Conservation (phyloP, 64 coral and sea anemone species). For the Acropora tenuis region DNA sequence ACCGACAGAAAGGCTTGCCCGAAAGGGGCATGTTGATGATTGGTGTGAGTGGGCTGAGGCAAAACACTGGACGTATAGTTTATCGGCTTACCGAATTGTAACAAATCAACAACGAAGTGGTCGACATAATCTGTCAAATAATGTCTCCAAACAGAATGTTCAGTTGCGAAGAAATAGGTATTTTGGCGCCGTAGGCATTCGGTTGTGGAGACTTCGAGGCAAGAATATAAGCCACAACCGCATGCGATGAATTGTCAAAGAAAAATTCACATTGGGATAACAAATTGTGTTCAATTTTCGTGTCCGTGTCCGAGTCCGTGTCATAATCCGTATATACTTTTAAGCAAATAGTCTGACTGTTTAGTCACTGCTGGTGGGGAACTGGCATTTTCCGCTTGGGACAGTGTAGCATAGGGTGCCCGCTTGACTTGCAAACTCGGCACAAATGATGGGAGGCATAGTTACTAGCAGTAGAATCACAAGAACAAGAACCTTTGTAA, state of each 20-base stretch:
- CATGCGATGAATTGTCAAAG: not conserved
- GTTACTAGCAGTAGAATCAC: not conserved
- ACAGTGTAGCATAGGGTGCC: conserved; percentile 24
- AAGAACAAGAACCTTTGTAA: conserved; percentile 9
- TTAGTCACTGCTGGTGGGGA: not conserved
- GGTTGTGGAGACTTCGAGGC: not conserved
- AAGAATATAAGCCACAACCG: conserved; percentile 20
- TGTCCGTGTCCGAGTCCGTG: not conserved
- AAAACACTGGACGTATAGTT: not conserved
- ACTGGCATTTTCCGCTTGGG: conserved; percentile 20
- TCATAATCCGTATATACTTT: not conserved
- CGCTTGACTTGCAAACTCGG: conserved; percentile 28
- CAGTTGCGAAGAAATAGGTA: conserved; percentile 20
- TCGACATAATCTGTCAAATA: conserved; percentile 30
- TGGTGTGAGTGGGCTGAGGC: conserved; percentile 2
- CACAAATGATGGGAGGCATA: conserved; percentile 2
- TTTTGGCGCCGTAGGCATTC: conserved; percentile 37
- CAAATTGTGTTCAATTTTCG: not conserved
- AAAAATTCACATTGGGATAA: not conserved
- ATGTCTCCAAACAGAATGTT: conserved; percentile 5
- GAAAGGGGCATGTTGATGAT: not conserved
- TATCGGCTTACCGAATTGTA: conserved; percentile 12
- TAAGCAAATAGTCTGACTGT: not conserved
- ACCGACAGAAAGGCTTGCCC: too few species aligned
- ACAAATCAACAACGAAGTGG: conserved; percentile 18